Evolutionary conservation across 2,888 invertebrate species (phyloP).

Genomic region (Helobdella robusta): DNA sequence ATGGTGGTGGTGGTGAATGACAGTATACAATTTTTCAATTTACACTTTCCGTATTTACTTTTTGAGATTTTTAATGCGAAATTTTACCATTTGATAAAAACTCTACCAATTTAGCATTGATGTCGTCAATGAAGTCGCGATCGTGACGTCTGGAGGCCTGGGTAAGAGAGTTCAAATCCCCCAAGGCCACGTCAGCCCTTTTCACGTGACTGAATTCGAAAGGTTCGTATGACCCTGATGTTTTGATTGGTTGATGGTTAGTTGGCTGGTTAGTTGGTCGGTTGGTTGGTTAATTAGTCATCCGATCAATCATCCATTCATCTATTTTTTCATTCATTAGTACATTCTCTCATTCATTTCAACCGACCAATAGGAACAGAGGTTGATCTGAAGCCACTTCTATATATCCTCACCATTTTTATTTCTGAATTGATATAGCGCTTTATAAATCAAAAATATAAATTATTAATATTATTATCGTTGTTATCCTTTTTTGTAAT

Average conservation of each 20-base stretch:
- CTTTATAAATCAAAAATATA: neutral
- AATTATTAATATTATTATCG: neutral
- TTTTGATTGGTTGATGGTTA: neutral
- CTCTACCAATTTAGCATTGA: constrained; percentile 14
- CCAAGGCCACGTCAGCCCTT: constrained; percentile 5
- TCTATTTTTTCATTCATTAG: no score
- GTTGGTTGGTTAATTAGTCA: constrained; percentile 1
- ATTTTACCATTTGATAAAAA: no score
- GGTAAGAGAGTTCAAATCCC: constrained; percentile 7
- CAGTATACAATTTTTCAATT: no score
- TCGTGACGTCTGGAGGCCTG: constrained; percentile 15
- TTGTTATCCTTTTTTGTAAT: neutral
- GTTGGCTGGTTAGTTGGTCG: neutral
- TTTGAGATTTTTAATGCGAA: no score
- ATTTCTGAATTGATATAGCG: constrained; percentile 11
- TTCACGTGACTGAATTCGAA: neutral
- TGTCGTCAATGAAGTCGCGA: constrained; percentile 14
- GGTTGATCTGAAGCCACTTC: neutral
- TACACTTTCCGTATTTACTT: no score
- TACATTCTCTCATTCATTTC: neutral
- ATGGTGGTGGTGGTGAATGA: no score
- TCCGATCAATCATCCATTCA: neutral
- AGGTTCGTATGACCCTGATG: neutral
- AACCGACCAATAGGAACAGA: constrained; percentile 14
- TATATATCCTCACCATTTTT: constrained; percentile 12